Evolutionary conservation across 2,113 vertebrate genomes (phyloP), one percentile per base, ranked within the genome.

Genomic region (Sinocyclocheilus anophthalmus): DNA sequence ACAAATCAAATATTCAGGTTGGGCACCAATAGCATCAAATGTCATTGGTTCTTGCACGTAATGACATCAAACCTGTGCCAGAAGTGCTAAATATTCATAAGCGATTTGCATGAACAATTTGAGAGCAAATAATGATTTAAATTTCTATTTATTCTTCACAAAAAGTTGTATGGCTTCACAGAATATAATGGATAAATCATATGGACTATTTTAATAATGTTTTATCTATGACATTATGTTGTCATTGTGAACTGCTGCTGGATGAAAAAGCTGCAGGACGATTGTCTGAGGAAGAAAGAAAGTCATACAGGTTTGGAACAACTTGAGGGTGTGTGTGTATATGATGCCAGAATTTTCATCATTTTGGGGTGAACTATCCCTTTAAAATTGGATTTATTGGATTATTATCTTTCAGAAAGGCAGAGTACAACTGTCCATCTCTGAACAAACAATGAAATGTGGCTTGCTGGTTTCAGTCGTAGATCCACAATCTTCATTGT

Each of bases 381-480:
- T 72, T 50, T 26, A 48, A 14, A 76, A 76, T 65, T 30, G 16
- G 39, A 61, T 61, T 80, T 48, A 75, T 7, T 75, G 14, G 22
- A 57, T 55, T 59, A 16, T 61, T 80, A 39, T 81, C 59, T 67
- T 82, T 69, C 63, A 70, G 80, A 67, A 65, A 48, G 39, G 12
- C 79, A 48, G n/a, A 82, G 45, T 70, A 22, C 26, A 53, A 53
- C 10, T 53, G 45, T 70, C 45, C 63, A 37, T 70, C 5, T 82
- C 45, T 48, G 39, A 53, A 55, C 2, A 4, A 82, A 45, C 18
- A 69, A 20, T 53, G 12, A 39, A 81, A 30, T 55, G 12, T 45
- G 26, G 53, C 3, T 20, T 22, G 26, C 42, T 30, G 79, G 39
- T 48, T 10, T 81, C 79, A 14, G 33, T 39, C 1, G 4, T 14